These are phyloP conservation scores for Plodia interpunctella DNA, from an alignment of 1,140 invertebrate genomes.

Conservation along the genomic window DNA sequence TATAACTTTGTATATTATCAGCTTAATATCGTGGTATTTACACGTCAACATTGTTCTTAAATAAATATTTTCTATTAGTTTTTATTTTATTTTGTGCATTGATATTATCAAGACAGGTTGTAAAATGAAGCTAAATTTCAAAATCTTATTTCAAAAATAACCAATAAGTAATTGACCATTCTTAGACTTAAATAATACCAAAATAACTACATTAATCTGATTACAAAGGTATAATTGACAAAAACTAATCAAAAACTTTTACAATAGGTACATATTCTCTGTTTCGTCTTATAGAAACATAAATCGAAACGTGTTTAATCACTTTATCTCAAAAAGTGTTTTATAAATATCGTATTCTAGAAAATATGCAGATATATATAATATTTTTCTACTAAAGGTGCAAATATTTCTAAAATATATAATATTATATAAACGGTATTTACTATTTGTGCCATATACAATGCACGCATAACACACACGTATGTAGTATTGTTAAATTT, in stretches of 20 bases:
- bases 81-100: constrained; percentile 8
- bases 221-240: constrained; percentile 73
- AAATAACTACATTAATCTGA: constrained; percentile 67
- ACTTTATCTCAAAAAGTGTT: constrained; percentile 33
- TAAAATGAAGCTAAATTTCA: constrained; percentile 32
- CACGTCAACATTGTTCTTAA: background rate
- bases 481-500: constrained; percentile 39
- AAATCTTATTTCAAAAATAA: constrained; percentile 53
- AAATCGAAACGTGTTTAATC: constrained; percentile 34
- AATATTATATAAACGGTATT: constrained; percentile 67
- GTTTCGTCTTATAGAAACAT: constrained; percentile 48
- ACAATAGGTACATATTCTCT: constrained; percentile 39
- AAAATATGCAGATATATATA: constrained; percentile 69
- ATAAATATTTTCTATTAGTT: background rate
- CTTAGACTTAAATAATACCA: constrained; percentile 74
- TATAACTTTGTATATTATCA: background rate
- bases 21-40: background rate
- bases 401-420: constrained; percentile 77
- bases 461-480: constrained; percentile 65
- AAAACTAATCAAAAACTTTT: constrained; percentile 70
- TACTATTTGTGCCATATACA: constrained; percentile 68
- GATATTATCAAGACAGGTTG: background rate
- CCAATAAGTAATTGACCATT: constrained; percentile 70
- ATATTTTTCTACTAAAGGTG: constrained; percentile 72
- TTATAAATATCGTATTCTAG: constrained; percentile 50